Evolutionary conservation across 2,113 vertebrate species (phyloP).

Genomic region (Epinephelus cyanopodus): DNA sequence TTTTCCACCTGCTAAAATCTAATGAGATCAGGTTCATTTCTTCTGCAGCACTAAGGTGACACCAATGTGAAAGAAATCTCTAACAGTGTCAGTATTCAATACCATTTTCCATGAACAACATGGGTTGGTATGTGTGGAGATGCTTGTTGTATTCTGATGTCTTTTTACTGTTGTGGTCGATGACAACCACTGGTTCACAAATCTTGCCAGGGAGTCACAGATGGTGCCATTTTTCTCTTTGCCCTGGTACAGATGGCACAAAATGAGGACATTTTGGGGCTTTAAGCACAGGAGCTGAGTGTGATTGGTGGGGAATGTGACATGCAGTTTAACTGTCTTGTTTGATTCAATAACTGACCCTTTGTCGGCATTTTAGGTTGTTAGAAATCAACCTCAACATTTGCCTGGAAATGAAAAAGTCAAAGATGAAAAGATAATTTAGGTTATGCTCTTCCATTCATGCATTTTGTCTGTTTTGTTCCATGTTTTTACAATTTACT

Average conservation of each 20-base stretch:
- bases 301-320: constrained; percentile 7
- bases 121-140: constrained; percentile 1
- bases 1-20: not conserved
- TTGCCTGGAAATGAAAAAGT: not conserved
- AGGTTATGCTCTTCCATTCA: not conserved
- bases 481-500: not conserved
- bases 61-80: not conserved
- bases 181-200: constrained; percentile 26
- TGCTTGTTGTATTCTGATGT: constrained; percentile 11
- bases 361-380: not conserved
- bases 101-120: not conserved
- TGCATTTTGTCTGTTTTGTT: not conserved
- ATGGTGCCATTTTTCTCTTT: constrained; percentile 72
- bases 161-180: constrained; percentile 32
- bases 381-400: not conserved
- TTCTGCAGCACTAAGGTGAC: not conserved
- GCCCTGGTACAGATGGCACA: constrained; percentile 68
- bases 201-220: constrained; percentile 61
- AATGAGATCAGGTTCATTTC: not conserved
- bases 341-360: constrained; percentile 1
- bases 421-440: not conserved
- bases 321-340: constrained; percentile 9
- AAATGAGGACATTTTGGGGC: constrained; percentile 33
- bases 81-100: not conserved
- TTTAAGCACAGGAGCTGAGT: constrained; percentile 39